Conservation (phyloP, 2,888 invertebrate species). For the Nomada hirtipes region DNA sequence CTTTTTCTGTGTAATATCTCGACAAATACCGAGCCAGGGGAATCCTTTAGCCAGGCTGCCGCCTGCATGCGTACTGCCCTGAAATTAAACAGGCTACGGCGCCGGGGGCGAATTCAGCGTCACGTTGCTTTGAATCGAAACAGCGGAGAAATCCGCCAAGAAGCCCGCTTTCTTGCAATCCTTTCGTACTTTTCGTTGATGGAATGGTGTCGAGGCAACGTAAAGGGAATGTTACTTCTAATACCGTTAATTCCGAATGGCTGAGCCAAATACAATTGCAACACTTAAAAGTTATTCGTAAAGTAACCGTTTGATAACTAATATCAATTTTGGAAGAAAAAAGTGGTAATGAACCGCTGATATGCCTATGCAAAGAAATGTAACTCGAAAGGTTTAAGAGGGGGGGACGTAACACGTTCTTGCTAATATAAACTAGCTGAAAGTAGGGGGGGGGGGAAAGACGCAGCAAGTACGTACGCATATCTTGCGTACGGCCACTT, state of each 20-base stretch:
- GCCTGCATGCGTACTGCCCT: constrained; percentile 76
- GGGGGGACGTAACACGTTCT: too few relatives aligned
- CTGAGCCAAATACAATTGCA: too few relatives aligned
- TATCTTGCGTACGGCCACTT: neutral
- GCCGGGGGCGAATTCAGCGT: constrained; percentile 68
- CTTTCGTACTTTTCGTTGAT: neutral
- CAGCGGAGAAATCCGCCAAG: constrained; percentile 1
- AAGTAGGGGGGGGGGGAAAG: neutral
- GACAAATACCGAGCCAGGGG: constrained; percentile 73
- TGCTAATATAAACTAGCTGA: neutral
- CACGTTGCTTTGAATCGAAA: constrained; percentile 33
- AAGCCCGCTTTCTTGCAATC: neutral
- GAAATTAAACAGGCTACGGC: constrained; percentile 77
- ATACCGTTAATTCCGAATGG: too few relatives aligned
- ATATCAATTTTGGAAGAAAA: too few relatives aligned
- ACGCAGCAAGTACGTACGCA: neutral
- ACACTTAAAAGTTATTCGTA: too few relatives aligned
- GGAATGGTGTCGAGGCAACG: too few relatives aligned
- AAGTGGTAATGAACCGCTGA: too few relatives aligned
- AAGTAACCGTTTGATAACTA: too few relatives aligned
- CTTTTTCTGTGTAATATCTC: constrained; percentile 74
- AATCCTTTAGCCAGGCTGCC: constrained; percentile 74
- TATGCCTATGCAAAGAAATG: neutral
- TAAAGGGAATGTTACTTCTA: too few relatives aligned
- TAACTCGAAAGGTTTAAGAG: neutral